Percentiles rank a stretch among this genome's conserved stretches.
These are phyloP conservation scores for Labrus mixtus DNA, from an alignment of 2,113 vertebrate genomes.

Conservation along the genomic window DNA sequence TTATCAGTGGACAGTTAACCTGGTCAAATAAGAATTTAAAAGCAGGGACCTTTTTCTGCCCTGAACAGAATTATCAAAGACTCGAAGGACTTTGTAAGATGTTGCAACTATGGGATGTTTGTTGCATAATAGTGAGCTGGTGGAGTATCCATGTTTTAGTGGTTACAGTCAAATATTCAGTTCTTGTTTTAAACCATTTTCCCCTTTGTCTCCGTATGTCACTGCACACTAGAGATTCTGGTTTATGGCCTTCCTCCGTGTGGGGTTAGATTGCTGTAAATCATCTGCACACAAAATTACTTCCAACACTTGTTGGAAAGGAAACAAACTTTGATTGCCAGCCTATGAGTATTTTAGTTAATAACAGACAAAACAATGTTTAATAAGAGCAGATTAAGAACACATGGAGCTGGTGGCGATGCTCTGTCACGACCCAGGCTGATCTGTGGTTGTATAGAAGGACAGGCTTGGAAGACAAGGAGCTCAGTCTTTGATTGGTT, in stretches of 20 bases:
- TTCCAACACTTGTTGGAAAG: too few species aligned
- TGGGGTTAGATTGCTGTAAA: neutral
- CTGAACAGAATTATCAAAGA: neutral
- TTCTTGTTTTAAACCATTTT: neutral
- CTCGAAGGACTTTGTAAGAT: neutral
- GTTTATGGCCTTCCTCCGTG: neutral
- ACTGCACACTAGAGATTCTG: neutral
- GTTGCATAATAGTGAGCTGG: neutral
- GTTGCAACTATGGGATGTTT: neutral
- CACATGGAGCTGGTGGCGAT: too few species aligned
- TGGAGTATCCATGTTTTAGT: neutral
- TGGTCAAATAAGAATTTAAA: neutral
- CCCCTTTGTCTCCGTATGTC: neutral
- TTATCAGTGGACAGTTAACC: neutral
- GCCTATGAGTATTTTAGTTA: neutral
- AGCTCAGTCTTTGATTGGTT: too few species aligned
- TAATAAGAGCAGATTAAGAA: neutral
- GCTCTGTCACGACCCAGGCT: too few species aligned
- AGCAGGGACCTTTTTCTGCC: neutral
- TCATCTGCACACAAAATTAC: neutral
- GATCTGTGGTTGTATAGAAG: too few species aligned
- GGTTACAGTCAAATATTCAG: neutral
- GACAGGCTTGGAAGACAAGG: too few species aligned
- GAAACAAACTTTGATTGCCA: neutral
- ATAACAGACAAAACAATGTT: neutral